Evolutionary conservation across 2,113 vertebrate species (phyloP), one percentile per base, ranked within the genome.

Genomic region (Leptobrachium ailaonicum): DNA sequence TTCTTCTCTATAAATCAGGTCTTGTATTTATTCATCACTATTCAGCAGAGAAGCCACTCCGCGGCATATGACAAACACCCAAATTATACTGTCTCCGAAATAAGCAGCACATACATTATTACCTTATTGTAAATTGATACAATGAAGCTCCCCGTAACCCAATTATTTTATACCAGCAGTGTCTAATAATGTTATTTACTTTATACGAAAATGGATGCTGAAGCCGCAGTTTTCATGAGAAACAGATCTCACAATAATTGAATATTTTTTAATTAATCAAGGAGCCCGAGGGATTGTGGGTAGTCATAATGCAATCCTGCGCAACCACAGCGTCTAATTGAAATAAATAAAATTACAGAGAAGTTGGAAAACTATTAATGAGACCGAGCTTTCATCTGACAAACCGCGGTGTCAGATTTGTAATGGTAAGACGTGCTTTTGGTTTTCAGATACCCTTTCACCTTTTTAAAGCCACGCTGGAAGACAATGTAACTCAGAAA

Each of bases 201-300:
- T 62, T 60, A 54, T 71, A 64, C 47, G 44, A 63, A 71, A 20
- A 64, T 14, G 40, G 10, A 66, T 53, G 47, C 54, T 42, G 75
- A 47, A 12, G n/a, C 45, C 66, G 63, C 62, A 66, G n/a, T 50
- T n/a, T 50, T 71, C 44, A 2, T 2, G 13, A 47, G 50, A 54
- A 44, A 66, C 20, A 67, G 60, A 56, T 44, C 50, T 67, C 62
- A 42, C 41, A 56, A 56, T 67, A 73, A 68, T 80, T 73, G n/a
- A 80, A 80, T 73, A 13, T 45, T 54, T 68, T 79, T 80, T 73
- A 80, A 80, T 80, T 73, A 80, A 73, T 73, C 47, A n/a, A 42
- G n/a, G 32, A 4, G 47, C 14, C n/a, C 66, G 50, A 13, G 43
- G 71, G 47, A 67, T 73, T 73, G 50, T 80, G 71, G 47, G 78